Conservation (phyloP, 2,797 vertebrate genomes). For the Darevskia nairensis region DNA sequence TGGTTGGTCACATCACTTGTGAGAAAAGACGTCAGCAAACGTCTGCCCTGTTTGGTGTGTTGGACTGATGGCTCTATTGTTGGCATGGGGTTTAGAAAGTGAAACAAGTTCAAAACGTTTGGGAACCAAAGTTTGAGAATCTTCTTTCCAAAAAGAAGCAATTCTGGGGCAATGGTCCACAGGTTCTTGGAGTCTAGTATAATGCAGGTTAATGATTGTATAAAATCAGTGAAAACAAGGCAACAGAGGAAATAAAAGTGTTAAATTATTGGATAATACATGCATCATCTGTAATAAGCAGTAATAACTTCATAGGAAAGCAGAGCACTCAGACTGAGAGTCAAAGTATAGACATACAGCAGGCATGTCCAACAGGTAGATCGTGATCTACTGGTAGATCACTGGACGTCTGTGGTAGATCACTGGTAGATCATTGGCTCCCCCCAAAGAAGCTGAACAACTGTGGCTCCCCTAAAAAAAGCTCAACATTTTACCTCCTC, state of each 20-base stretch:
- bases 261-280: conserved; percentile 18
- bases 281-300: not conserved
- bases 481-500: too few relatives aligned
- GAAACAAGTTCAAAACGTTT: not conserved
- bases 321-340: conserved; percentile 17
- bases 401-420: too few relatives aligned
- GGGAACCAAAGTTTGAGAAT: not conserved
- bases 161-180: not conserved
- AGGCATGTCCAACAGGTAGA: too few relatives aligned
- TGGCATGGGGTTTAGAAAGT: not conserved
- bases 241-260: not conserved
- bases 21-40: too few relatives aligned
- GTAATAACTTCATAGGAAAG: not conserved
- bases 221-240: not conserved
- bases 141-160: too few relatives aligned
- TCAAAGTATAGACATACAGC: not conserved
- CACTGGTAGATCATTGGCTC: too few relatives aligned
- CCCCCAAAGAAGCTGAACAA: too few relatives aligned
- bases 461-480: too few relatives aligned
- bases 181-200: not conserved
- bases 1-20: too few relatives aligned
- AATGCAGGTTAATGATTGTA: not conserved
- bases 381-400: too few relatives aligned
- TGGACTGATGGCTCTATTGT: too few relatives aligned
- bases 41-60: too few relatives aligned